Evolutionary conservation across 1,140 invertebrate genomes (phyloP).

Genomic region (Solenopsis invicta): DNA sequence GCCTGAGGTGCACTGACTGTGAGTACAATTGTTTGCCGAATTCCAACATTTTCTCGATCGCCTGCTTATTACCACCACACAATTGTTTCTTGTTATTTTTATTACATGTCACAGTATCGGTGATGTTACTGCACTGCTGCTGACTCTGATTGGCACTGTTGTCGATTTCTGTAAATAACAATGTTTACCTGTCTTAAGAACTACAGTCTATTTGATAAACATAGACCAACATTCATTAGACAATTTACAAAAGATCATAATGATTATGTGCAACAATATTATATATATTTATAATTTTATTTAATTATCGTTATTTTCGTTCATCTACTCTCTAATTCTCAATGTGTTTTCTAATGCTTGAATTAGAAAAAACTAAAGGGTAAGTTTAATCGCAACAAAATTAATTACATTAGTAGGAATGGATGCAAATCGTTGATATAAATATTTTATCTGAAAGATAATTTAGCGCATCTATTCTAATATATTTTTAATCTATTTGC

Average conservation of each 20-base stretch:
- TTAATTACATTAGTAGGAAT: no score
- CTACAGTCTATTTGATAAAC: background rate
- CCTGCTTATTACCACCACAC: conserved; percentile 93
- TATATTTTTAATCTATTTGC: conserved; percentile 1
- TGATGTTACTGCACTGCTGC: conserved; percentile 74
- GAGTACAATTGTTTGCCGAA: conserved; percentile 97
- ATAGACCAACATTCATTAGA: background rate
- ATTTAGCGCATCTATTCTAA: background rate
- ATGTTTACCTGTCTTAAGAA: background rate
- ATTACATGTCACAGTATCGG: conserved; percentile 76
- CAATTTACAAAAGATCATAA: background rate
- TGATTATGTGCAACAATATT: background rate
- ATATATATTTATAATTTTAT: background rate
- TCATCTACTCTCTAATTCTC: background rate
- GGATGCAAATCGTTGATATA: no score
- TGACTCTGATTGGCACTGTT: conserved; percentile 82
- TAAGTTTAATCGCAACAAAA: no score
- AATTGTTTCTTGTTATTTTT: conserved; percentile 88
- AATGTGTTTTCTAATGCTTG: background rate
- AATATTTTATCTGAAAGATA: background rate
- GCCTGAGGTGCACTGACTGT: conserved; percentile 94
- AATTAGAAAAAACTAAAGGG: no score
- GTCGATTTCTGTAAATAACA: conserved; percentile 84
- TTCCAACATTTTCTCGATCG: conserved; percentile 96
- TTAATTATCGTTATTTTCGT: conserved; percentile 18